phyloP scores from a whole-genome alignment of 2,113 vertebrate genomes.

The Calyptomena viridis region DNA sequence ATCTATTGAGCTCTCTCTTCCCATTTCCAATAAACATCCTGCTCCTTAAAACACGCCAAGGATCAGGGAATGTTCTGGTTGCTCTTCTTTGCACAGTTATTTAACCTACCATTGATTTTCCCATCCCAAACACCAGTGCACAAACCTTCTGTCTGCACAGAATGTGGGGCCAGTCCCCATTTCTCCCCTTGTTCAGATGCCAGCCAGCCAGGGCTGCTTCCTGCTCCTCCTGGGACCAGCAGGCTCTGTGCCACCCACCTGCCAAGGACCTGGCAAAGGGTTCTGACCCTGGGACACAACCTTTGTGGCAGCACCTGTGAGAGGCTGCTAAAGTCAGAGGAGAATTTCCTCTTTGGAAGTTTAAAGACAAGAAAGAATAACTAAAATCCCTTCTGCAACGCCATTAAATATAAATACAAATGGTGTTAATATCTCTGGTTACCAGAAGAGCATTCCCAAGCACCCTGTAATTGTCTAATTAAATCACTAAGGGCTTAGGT shows the following conservation, averaged over 20 bases:
- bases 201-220: neutral
- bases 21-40: neutral
- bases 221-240: neutral
- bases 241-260: accelerated
- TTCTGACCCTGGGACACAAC: neutral
- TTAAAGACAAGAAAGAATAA: conserved; percentile 45
- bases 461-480: conserved; percentile 69
- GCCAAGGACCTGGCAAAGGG: neutral
- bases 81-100: neutral
- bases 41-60: neutral
- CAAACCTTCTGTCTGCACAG: neutral
- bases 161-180: accelerated
- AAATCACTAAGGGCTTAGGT: conserved; percentile 65
- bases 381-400: conserved; percentile 36
- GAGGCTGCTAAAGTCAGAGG: neutral
- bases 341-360: conserved; percentile 14
- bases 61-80: neutral
- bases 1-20: neutral
- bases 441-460: conserved; percentile 38
- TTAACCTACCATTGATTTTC: neutral
- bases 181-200: neutral
- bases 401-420: conserved; percentile 68
- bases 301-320: neutral
- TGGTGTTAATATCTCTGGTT: conserved; percentile 64
- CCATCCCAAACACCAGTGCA: neutral